These are phyloP conservation scores for Ypsolopha sequella DNA, from an alignment of 2,888 invertebrate species.

Conservation along the genomic window DNA sequence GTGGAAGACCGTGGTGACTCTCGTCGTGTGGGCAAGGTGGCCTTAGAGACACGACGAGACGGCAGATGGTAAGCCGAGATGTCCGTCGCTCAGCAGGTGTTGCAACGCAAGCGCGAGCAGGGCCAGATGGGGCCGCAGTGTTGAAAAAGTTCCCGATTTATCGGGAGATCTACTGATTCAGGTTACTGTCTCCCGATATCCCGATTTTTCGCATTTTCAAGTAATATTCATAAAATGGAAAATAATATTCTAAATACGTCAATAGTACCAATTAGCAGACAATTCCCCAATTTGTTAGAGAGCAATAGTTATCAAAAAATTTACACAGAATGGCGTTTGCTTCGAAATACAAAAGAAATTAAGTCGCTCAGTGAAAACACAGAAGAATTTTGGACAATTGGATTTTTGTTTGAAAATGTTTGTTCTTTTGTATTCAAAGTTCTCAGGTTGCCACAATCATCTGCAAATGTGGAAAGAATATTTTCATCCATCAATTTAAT, in stretches of 20 bases:
- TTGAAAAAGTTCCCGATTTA: no score
- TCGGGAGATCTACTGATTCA: no score
- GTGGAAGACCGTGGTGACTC: no score
- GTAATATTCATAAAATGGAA: no score
- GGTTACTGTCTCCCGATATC: no score
- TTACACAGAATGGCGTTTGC: conserved; percentile 2
- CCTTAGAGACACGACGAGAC: no score
- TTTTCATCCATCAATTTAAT: conserved; percentile 2
- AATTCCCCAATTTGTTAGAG: conserved; percentile 2
- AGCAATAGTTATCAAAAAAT: not conserved
- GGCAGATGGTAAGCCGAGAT: no score
- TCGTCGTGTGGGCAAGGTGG: no score
- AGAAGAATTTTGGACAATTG: conserved; percentile 1
- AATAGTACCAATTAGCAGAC: conserved; percentile 1
- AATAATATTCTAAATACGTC: no score
- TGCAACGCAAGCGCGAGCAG: no score
- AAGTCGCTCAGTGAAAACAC: not conserved
- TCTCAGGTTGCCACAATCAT: conserved; percentile 1
- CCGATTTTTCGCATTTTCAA: not conserved
- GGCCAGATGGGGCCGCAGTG: no score
- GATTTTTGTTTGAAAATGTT: not conserved
- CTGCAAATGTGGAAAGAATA: conserved; percentile 2
- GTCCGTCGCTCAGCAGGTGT: no score
- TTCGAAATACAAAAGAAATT: conserved; percentile 3
- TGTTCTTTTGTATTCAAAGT: conserved; percentile 1